Base-by-base conservation (phyloP, 2,888 invertebrate species). In the Cryptosula pallasiana region DNA sequence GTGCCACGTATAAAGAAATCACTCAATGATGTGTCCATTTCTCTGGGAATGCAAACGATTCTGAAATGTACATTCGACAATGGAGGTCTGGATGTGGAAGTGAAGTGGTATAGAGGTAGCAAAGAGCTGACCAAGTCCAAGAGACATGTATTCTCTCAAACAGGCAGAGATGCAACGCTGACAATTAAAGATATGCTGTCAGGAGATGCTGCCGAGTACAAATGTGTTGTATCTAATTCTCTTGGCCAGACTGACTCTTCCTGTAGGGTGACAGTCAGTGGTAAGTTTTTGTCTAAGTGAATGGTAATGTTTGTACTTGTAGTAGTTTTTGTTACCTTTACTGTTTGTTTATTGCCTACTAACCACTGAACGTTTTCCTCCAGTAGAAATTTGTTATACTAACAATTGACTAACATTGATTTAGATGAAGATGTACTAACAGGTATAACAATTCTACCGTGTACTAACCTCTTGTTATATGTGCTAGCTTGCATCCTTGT, bases 151-250 rank as follows among this genome's bases (percentile, higher is more conserved):
- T 25, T 55, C n/a, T 57, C 55, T 55, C 32, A 29, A 25, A 34
- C 74, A 74, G 32, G 71, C 55, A 69, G 73, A 72, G 55, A 75
- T 75, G 72, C 58, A 2, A 71, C 91, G 78, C 85, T 95, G 35
- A 92, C 93, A 83, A 92, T 95, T 78, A 91, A 91, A 79, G 91
- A 93, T 76, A 89, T 91, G 54, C 89, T 89, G 75, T 82, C 87
- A 0, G 88, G 89, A 71, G 95, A 96, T 84, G 89, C 88, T 45
- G 94, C 92, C n/a, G 89, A 89, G 77, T 95, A 94, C 81, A 89
- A 91, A 0, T 71, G 63, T 29, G 29, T 29, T 9, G 27, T 63
- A 5, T 63, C 63, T 58, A 78, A 78, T 72, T 74, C 75, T 32
- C 72, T 74, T 16, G 75, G 73, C 27, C 72, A 75, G 0, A 75